These are phyloP conservation scores for Mesitornis unicolor DNA, from an alignment of 2,113 vertebrate species.

Conservation along the genomic window DNA sequence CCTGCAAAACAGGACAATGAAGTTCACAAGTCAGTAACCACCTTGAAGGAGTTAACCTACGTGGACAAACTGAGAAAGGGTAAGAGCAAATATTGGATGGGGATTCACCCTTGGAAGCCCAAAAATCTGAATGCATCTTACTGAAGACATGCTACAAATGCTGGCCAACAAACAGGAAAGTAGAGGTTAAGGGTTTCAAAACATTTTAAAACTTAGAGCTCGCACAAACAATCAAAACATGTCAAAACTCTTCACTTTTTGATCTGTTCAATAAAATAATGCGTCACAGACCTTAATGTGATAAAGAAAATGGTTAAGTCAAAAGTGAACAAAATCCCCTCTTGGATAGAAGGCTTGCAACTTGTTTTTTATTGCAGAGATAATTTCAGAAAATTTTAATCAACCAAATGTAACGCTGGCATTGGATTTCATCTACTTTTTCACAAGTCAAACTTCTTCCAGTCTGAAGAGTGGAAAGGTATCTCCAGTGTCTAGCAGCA, in stretches of 20 bases:
- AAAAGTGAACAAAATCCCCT: neutral
- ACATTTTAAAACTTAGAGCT: neutral
- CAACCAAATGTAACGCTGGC: neutral
- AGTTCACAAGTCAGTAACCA: neutral
- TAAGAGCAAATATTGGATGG: neutral
- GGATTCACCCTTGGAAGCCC: neutral
- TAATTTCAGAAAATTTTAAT: neutral
- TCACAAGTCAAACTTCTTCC: neutral
- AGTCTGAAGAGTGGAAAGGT: neutral
- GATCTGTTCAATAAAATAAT: neutral
- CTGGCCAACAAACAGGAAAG: neutral
- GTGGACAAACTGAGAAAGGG: neutral
- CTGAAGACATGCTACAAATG: neutral
- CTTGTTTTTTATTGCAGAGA: neutral
- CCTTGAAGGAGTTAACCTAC: neutral
- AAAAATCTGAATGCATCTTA: neutral
- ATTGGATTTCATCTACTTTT: neutral
- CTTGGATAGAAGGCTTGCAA: neutral
- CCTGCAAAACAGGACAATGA: slow-evolving; percentile 72
- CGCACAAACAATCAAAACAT: neutral
- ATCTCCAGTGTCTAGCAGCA: neutral
- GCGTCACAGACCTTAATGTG: neutral
- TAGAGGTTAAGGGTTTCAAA: neutral
- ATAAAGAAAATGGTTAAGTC: neutral
- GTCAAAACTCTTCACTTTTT: neutral